phyloP scores from a whole-genome alignment of 2,797 vertebrate species.

The Holocentrus rufus region DNA sequence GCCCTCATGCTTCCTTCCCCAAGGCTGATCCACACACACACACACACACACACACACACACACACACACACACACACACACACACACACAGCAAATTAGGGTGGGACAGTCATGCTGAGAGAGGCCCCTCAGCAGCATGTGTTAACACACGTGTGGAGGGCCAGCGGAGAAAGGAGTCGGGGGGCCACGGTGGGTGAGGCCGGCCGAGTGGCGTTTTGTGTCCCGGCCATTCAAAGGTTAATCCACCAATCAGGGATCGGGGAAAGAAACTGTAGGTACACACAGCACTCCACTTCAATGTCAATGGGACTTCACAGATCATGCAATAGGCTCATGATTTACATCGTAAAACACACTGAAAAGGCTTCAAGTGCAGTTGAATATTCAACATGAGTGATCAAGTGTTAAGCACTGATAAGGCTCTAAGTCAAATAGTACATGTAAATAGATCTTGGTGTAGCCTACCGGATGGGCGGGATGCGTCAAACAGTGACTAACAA shows the following conservation, averaged over 20 bases:
- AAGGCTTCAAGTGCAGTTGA: slow-evolving; percentile 14
- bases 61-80: slow-evolving; percentile 35
- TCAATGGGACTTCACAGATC: neutral
- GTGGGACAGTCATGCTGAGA: slow-evolving; percentile 7
- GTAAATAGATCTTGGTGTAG: neutral
- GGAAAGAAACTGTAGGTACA: slow-evolving; percentile 17
- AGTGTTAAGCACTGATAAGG: neutral
- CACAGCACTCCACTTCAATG: slow-evolving; percentile 23
- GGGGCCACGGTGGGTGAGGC: slow-evolving; percentile 19
- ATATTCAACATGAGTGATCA: slow-evolving; percentile 15
- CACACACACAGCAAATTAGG: neutral
- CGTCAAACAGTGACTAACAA: neutral
- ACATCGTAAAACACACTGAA: slow-evolving; percentile 22
- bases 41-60: slow-evolving; percentile 26
- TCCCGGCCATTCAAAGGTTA: slow-evolving; percentile 56
- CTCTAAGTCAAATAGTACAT: neutral
- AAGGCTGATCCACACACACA: slow-evolving; percentile 14
- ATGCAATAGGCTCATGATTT: slow-evolving; percentile 23
- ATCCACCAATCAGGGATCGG: slow-evolving; percentile 38
- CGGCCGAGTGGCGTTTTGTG: slow-evolving; percentile 28
- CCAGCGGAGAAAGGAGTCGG: slow-evolving; percentile 14
- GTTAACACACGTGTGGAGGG: slow-evolving; percentile 39
- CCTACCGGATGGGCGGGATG: neutral
- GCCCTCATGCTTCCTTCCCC: slow-evolving; percentile 40
- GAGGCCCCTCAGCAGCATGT: slow-evolving; percentile 37